These are phyloP conservation scores for Bombus picipes DNA, from an alignment of 1,140 invertebrate genomes.

Conservation along the genomic window DNA sequence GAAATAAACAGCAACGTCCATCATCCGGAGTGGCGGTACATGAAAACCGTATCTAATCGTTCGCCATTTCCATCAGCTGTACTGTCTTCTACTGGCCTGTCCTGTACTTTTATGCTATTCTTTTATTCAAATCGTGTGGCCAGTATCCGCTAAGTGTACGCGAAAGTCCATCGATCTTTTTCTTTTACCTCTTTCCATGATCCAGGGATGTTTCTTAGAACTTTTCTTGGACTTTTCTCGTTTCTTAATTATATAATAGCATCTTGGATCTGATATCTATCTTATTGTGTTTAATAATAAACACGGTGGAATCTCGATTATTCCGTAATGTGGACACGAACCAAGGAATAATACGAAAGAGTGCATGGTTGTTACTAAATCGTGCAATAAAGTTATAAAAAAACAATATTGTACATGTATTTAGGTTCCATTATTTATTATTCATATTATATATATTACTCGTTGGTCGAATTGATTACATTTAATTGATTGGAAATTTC, in stretches of 20 bases:
- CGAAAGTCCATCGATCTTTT: not conserved
- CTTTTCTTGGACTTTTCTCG: not conserved
- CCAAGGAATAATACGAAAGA: too few species aligned
- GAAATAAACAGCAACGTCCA: constrained; percentile 72
- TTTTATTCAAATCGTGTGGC: constrained; percentile 59
- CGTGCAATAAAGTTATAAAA: too few species aligned
- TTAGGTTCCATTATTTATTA: too few species aligned
- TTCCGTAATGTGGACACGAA: too few species aligned
- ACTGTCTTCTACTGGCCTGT: constrained; percentile 46
- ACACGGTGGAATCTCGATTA: too few species aligned
- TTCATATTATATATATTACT: too few species aligned
- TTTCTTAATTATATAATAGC: not conserved
- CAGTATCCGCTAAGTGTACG: not conserved
- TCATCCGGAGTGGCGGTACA: constrained; percentile 70
- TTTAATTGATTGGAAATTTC: too few species aligned
- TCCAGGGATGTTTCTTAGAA: not conserved
- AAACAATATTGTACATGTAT: too few species aligned
- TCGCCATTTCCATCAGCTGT: constrained; percentile 59
- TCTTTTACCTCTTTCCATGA: not conserved
- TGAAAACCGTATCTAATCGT: constrained; percentile 77
- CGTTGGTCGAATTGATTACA: too few species aligned
- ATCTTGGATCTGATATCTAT: too few species aligned
- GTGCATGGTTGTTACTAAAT: too few species aligned
- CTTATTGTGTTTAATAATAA: too few species aligned
- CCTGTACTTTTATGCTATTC: constrained; percentile 30